Evolutionary conservation across 1,140 invertebrate genomes (phyloP).

Genomic region (Papilio aristodemus): DNA sequence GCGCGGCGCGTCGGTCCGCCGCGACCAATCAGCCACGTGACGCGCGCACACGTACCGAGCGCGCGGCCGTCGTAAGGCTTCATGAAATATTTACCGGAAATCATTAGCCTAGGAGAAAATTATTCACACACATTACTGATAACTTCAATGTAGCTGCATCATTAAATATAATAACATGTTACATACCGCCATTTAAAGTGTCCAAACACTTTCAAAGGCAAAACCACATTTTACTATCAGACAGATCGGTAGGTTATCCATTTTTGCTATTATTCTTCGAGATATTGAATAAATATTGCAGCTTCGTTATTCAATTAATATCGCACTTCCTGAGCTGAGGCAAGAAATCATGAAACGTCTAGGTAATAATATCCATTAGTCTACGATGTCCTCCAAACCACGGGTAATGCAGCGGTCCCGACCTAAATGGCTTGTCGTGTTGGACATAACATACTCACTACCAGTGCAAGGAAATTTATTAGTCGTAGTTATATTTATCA

Average conservation of each 20-base stretch:
- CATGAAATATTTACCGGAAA: conserved; percentile 14
- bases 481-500: too few species aligned
- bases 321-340: background rate
- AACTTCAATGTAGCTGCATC: conserved; percentile 1
- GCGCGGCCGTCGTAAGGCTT: conserved; percentile 1
- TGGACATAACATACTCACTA: background rate
- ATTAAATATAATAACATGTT: conserved; percentile 19
- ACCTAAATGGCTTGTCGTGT: background rate
- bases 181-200: background rate
- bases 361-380: conserved; percentile 14
- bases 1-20: background rate
- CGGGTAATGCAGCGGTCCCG: background rate
- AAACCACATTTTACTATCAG: background rate
- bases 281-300: background rate
- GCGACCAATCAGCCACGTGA: conserved; percentile 24
- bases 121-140: background rate
- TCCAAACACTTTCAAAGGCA: background rate
- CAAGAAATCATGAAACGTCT: conserved; percentile 15
- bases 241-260: background rate
- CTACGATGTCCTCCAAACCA: background rate
- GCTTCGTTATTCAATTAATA: too few species aligned
- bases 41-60: conserved; percentile 21
- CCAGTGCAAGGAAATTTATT: background rate
- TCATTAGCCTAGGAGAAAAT: conserved; percentile 7
- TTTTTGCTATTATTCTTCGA: background rate